Conservation (phyloP, 1,140 invertebrate genomes). For the Globodera rostochiensis region DNA sequence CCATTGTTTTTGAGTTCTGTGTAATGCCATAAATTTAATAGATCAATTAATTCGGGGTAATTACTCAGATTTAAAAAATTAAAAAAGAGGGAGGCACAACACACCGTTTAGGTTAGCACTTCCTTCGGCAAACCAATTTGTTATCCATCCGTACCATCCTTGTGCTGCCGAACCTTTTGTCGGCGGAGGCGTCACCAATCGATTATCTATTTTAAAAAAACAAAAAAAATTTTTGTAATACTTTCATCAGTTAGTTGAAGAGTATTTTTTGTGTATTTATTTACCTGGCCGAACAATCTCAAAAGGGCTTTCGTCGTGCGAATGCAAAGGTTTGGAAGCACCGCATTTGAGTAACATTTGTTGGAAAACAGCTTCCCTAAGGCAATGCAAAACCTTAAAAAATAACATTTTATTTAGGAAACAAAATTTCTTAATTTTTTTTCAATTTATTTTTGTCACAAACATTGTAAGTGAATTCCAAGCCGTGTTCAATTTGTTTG, state of each 20-base stretch:
- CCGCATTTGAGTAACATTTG: conserved; percentile 38
- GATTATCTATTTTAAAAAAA: background rate
- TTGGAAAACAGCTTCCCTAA: conserved; percentile 57
- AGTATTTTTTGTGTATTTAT: background rate
- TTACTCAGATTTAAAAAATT: background rate
- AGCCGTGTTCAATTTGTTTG: conserved; percentile 61
- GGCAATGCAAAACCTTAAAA: conserved; percentile 51
- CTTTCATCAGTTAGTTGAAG: too few relatives aligned
- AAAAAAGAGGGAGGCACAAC: too few relatives aligned
- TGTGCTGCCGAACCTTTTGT: background rate
- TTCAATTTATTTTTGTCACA: background rate
- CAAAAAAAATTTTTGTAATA: too few relatives aligned
- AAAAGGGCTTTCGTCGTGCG: conserved; percentile 29
- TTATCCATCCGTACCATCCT: conserved; percentile 57
- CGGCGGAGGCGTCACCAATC: background rate
- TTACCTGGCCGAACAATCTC: conserved; percentile 43
- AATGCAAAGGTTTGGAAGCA: conserved; percentile 32
- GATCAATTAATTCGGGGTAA: background rate
- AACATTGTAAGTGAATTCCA: conserved; percentile 55
- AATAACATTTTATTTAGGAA: background rate
- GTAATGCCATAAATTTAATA: background rate
- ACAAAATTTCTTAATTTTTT: too few relatives aligned
- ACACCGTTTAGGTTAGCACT: conserved; percentile 5
- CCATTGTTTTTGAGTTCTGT: background rate
- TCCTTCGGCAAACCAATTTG: conserved; percentile 46